Conservation (phyloP, 1,140 invertebrate genomes). For the Cotesia typhae region DNA sequence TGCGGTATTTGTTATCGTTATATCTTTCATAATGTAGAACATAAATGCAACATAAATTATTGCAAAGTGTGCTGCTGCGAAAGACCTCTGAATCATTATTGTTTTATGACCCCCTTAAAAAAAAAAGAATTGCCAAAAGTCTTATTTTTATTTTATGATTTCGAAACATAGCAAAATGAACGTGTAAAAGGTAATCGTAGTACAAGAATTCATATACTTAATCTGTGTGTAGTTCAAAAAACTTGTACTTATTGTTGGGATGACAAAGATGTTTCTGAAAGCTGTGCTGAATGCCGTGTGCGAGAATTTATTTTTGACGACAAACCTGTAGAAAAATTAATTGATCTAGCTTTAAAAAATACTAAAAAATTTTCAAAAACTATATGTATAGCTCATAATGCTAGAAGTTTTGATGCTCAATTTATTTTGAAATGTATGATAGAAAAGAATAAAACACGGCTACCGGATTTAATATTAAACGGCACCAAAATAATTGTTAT, state of each 20-base stretch:
- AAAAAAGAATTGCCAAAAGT: neutral
- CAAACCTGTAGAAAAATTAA: slow-evolving; percentile 25
- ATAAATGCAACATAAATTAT: neutral
- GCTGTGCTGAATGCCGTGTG: neutral
- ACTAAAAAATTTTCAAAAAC: slow-evolving; percentile 16
- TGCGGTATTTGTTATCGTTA: no score
- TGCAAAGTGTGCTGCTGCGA: neutral
- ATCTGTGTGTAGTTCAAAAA: neutral
- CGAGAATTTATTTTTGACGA: slow-evolving; percentile 20
- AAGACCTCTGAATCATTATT: neutral
- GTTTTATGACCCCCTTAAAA: neutral
- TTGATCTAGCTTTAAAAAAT: slow-evolving; percentile 20
- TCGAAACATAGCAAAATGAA: neutral
- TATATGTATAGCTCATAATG: slow-evolving; percentile 45
- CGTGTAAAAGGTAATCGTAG: neutral
- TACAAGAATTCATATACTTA: neutral
- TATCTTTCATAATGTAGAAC: no score
- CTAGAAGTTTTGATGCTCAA: slow-evolving; percentile 43
- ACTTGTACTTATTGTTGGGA: neutral
- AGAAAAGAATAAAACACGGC: slow-evolving; percentile 19
- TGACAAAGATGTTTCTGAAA: neutral
- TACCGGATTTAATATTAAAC: slow-evolving; percentile 39
- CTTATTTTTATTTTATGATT: slow-evolving; percentile 1
- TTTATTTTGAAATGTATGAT: slow-evolving; percentile 45
- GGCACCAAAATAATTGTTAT: slow-evolving; percentile 43